Base-by-base conservation (phyloP, 1,140 invertebrate genomes). In the Daktulosphaira vitifoliae region DNA sequence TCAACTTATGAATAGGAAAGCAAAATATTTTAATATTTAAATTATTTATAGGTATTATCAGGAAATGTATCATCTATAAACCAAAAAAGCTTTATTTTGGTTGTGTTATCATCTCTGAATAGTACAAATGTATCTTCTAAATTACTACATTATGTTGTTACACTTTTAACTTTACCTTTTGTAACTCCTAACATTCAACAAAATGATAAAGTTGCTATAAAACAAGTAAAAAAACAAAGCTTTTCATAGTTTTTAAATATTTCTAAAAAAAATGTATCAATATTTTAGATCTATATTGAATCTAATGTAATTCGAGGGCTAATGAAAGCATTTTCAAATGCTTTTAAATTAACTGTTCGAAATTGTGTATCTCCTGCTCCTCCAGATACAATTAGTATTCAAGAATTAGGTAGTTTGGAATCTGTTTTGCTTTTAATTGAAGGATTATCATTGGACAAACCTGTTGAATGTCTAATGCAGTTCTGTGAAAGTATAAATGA, bases 321-420 rank as follows among this genome's bases (percentile, higher is more conserved):
- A 13, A 62, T 62, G 56, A 22, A 48, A 33, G 23, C 56, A 22
- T 62, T 62, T 62, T 62, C 39, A 20, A 48, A 46, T 48, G 56
- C 25, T 29, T 33, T 62, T 16, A 62, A 62, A 62, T 29, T 25
- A n/a, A 16, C 56, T 20, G 4, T 37, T 33, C 42, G 42, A 46
- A 62, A 62, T 7, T 62, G 42, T 62, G 56, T 48, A 48, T 62
- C 56, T 22, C 56, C 56, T 48, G 56, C 6, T 46, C 56, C 56
- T 3, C 56, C 56, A 18, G 25, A 62, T 1, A 1, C 0, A n/a
- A 18, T 33, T 0, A 25, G 56, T 8, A 13, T 48, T 20, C 56
- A 62, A 62, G 56, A 62, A n/a, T 48, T 62, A 13, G 42, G 3
- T 3, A 48, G 56, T 33, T 20, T 62, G 46, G 56, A 23, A 62